These are phyloP conservation scores for Peromyscus eremicus DNA, from an alignment of 2,797 vertebrate species.

Conservation along the genomic window DNA sequence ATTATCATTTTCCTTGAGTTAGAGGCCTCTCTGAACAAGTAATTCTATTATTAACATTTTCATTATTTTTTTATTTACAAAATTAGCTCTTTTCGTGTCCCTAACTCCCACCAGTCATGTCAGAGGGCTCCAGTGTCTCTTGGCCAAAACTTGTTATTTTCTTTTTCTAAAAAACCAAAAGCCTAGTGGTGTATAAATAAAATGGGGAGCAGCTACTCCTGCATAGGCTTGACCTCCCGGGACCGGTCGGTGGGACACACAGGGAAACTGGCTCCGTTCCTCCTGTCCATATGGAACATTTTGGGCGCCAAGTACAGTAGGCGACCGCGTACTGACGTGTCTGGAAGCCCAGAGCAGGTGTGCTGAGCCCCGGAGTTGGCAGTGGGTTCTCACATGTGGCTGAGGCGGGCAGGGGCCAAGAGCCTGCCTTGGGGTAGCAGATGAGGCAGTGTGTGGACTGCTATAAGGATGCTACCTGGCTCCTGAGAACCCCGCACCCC, in stretches of 20 bases:
- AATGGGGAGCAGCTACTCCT: not conserved
- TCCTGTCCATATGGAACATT: not conserved
- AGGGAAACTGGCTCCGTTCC: not conserved
- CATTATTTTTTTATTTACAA: not conserved
- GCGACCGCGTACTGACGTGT: fast-evolving
- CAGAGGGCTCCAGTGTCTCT: not conserved
- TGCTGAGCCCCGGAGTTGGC: too few species aligned
- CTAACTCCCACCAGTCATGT: not conserved
- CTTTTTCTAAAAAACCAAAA: not conserved
- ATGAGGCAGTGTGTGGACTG: fast-evolving
- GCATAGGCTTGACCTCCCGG: not conserved
- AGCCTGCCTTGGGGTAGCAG: fast-evolving
- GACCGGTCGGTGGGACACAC: fast-evolving
- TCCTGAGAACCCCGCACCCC: not conserved
- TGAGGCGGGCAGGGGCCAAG: not conserved
- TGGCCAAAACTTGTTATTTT: not conserved
- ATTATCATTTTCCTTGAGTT: not conserved
- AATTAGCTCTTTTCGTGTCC: not conserved
- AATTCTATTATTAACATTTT: not conserved
- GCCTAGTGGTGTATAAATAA: not conserved
- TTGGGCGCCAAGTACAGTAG: not conserved
- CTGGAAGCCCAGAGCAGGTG: not conserved
- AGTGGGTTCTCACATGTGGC: fast-evolving
- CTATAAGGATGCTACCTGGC: not conserved
- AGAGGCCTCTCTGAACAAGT: not conserved